Evolutionary conservation across 1,140 invertebrate species (phyloP), one percentile per base, ranked within the genome.

Genomic region (Archegozetes longisetosus): DNA sequence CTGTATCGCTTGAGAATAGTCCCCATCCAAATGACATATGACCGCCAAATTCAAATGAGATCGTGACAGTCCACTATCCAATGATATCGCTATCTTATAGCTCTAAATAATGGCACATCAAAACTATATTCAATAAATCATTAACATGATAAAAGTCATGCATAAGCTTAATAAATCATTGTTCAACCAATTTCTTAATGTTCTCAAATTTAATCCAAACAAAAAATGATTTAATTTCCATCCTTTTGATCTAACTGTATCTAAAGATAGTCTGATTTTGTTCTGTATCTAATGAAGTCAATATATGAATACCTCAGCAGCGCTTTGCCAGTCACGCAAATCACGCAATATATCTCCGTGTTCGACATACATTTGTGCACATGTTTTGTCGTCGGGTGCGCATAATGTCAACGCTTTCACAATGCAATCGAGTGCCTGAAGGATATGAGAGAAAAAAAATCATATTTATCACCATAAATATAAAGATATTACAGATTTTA

Each of bases 31-130:
- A 46, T 53, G 0, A 57, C 32, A 53, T 1, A 70, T 66, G n/a
- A 68, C 68, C 32, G 66, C 69, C n/a, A 70, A 51, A 57, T 70
- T 70, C 17, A 68, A 62, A 52, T 68, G 68, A 27, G 69, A 65
- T 29, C 66, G 63, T 1, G 63, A 61, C 14, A 64, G 48, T 22
- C 63, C 59, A 1, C 68, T 64, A 64, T 68, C 61, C 27, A 68
- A 28, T 46, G 64, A 55, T n/a, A 70, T 60, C 9, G 68, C 61
- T 61, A 67, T 64, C 55, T 61, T 62, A 53, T 66, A 66, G 50
- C 65, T 65, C 65, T 66, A 26, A 29, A 66, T 9, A 65, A n/a
- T 28, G 46, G 53, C 47, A 54, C 23, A 46, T n/a, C n/a, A n/a
- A n/a, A n/a, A n/a, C n/a, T n/a, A n/a, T n/a, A n/a, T n/a, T n/a